These are phyloP conservation scores for Drosophila tripunctata DNA, from an alignment of 2,888 invertebrate species.

Conservation along the genomic window DNA sequence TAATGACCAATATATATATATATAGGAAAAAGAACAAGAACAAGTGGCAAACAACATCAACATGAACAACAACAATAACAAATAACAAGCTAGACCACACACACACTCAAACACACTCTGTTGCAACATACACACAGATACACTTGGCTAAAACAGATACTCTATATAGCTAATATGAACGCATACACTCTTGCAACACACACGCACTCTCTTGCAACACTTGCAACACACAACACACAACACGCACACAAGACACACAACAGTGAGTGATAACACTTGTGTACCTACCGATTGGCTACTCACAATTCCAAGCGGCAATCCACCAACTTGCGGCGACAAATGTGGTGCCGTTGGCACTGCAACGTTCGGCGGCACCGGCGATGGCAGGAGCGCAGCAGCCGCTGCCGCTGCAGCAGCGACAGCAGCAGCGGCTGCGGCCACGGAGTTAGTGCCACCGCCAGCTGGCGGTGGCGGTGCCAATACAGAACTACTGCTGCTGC, in stretches of 20 bases:
- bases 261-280: too few species aligned
- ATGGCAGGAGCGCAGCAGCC: conserved; percentile 56
- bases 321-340: conserved; percentile 84
- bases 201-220: background rate
- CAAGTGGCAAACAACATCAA: conserved; percentile 39
- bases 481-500: conserved; percentile 65
- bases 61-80: conserved; percentile 37
- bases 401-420: conserved; percentile 62
- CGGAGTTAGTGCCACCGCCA: conserved; percentile 45
- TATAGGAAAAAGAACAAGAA: conserved; percentile 44
- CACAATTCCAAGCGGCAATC: conserved; percentile 85
- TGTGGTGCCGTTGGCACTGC: conserved; percentile 84
- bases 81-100: conserved; percentile 50
- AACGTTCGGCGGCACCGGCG: conserved; percentile 46
- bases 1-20: conserved; percentile 40
- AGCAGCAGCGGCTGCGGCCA: conserved; percentile 63
- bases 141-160: conserved; percentile 44
- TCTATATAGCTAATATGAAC: conserved; percentile 15
- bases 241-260: conserved; percentile 46
- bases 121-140: conserved; percentile 38
- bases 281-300: conserved; percentile 85
- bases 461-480: conserved; percentile 73
- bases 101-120: conserved; percentile 23
- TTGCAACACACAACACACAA: background rate
- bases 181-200: conserved; percentile 32